phyloP scores from a whole-genome alignment of 2,888 invertebrate genomes.

The Bruchidius siliquastri region DNA sequence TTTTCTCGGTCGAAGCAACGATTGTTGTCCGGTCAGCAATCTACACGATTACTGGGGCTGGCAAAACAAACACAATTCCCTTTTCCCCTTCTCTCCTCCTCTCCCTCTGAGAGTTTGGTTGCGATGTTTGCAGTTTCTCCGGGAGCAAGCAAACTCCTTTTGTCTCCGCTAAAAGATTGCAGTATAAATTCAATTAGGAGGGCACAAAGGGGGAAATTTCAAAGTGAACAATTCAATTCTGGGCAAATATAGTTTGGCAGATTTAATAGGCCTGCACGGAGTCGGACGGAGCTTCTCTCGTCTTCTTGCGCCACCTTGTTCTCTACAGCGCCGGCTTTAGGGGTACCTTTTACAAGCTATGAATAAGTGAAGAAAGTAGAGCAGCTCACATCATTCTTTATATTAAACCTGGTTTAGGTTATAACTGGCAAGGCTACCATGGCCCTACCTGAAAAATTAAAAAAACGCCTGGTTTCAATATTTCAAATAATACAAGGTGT shows the following conservation, averaged over 20 bases:
- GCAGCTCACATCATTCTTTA: too few relatives aligned
- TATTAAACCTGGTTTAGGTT: too few relatives aligned
- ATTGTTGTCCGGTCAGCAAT: not conserved
- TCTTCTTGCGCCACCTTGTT: not conserved
- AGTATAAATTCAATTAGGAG: not conserved
- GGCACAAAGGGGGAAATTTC: not conserved
- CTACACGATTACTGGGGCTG: not conserved
- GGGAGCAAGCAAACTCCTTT: not conserved
- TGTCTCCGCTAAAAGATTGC: not conserved
- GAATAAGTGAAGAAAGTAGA: too few relatives aligned
- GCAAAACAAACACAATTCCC: not conserved
- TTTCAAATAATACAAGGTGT: too few relatives aligned
- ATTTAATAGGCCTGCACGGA: not conserved
- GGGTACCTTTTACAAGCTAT: too few relatives aligned
- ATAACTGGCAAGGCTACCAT: too few relatives aligned
- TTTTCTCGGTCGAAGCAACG: not conserved
- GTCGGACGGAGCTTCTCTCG: not conserved
- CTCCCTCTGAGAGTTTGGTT: not conserved
- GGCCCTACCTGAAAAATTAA: too few relatives aligned
- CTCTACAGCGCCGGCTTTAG: not conserved
- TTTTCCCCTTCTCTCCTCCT: not conserved
- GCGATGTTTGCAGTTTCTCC: not conserved
- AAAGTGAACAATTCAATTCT: not conserved
- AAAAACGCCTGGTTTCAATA: too few relatives aligned
- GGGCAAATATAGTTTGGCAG: not conserved